Conservation (phyloP, 1,140 invertebrate species). For the Lepidurus couesii region DNA sequence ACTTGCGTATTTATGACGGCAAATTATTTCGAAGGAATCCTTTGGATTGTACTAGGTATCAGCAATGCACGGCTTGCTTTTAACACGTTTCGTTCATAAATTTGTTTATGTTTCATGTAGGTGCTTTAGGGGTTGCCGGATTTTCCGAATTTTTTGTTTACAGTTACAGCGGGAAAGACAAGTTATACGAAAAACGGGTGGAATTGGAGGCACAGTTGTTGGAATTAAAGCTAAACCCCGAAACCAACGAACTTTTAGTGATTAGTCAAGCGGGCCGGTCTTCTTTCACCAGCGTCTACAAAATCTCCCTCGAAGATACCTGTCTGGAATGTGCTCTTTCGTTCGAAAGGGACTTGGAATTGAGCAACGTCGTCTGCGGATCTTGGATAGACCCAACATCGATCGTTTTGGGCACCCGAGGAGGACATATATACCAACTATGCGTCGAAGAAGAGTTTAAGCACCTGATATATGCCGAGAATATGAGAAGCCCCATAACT, state of each 20-base stretch:
- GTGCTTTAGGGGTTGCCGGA: not conserved
- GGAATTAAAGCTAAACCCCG: not conserved
- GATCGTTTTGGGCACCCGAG: not conserved
- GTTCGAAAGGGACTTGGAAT: not conserved
- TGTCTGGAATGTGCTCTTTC: not conserved
- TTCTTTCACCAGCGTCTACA: not conserved
- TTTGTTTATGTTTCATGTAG: not conserved
- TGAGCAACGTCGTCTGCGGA: not conserved
- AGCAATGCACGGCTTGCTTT: not conserved
- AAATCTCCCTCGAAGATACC: not conserved
- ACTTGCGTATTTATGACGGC: not conserved
- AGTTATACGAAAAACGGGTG: not conserved
- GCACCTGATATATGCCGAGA: not conserved
- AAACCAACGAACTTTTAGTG: not conserved
- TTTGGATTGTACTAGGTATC: not conserved
- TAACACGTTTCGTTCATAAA: no score
- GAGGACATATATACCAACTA: not conserved
- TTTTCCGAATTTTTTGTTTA: not conserved
- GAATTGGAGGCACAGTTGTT: not conserved
- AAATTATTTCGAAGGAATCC: not conserved
- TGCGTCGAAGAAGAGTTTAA: not conserved
- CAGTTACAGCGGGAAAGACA: not conserved
- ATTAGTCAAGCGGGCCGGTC: not conserved
- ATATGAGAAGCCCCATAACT: not conserved
- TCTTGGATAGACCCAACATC: not conserved